These are phyloP conservation scores for Coturnix japonica DNA, from an alignment of 2,113 vertebrate species.

Conservation along the genomic window DNA sequence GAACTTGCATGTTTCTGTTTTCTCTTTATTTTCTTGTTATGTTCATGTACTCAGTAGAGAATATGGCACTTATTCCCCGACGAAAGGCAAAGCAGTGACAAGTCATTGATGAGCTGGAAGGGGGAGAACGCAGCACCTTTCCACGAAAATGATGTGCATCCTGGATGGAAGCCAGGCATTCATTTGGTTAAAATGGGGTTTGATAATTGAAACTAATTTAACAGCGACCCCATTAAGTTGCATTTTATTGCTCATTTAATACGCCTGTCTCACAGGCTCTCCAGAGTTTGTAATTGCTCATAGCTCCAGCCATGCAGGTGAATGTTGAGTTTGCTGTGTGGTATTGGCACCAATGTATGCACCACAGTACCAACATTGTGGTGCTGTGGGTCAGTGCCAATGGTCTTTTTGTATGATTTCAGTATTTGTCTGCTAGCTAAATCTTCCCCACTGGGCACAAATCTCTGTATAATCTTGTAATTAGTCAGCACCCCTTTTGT, in stretches of 20 bases:
- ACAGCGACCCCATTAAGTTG: conserved; percentile 47
- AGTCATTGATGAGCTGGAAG: neutral
- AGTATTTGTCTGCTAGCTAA: neutral
- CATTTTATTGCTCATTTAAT: conserved; percentile 67
- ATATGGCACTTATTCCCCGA: neutral
- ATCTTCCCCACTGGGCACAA: neutral
- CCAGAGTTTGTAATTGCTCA: neutral
- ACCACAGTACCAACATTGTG: accelerated
- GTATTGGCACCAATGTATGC: neutral
- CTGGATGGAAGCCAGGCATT: conserved; percentile 42
- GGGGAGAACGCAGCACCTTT: neutral
- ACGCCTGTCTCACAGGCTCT: neutral
- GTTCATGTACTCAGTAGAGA: neutral
- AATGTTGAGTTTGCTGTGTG: neutral
- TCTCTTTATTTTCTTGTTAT: neutral
- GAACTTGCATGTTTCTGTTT: neutral
- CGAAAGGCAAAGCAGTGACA: neutral
- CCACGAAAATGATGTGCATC: conserved; percentile 6
- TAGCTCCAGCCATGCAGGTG: neutral
- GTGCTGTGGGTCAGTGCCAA: neutral
- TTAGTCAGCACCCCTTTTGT: neutral
- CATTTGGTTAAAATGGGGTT: conserved; percentile 55
- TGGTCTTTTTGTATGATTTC: neutral
- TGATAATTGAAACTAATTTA: conserved; percentile 66
- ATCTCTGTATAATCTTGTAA: neutral